Evolutionary conservation across 2,888 invertebrate genomes (phyloP).

Genomic region (Vanessa cardui): DNA sequence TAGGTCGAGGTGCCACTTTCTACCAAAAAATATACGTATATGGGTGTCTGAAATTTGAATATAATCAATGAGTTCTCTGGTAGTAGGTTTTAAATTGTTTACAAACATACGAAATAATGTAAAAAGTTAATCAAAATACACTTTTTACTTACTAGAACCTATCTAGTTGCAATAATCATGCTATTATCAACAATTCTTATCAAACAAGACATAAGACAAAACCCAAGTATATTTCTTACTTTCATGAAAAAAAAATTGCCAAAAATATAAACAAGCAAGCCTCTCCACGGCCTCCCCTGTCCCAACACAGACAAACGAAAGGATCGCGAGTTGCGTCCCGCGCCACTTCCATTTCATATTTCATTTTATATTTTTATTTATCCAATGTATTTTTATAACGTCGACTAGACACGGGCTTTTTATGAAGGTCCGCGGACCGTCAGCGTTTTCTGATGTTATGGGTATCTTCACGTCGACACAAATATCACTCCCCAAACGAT

Average conservation of each 20-base stretch:
- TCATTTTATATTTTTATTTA: constrained; percentile 81
- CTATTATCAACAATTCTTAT: neutral
- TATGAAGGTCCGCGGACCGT: constrained; percentile 56
- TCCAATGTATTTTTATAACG: constrained; percentile 75
- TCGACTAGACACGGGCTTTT: constrained; percentile 68
- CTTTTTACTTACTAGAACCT: too few species aligned
- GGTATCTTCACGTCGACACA: constrained; percentile 25
- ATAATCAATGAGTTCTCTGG: too few species aligned
- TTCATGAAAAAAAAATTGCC: neutral
- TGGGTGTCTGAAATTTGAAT: too few species aligned
- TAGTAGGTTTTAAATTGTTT: too few species aligned
- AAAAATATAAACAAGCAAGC: neutral
- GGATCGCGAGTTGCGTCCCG: constrained; percentile 77
- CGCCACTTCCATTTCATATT: constrained; percentile 80
- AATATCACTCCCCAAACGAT: constrained; percentile 11
- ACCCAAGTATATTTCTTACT: neutral
- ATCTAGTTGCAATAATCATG: too few species aligned
- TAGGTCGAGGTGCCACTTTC: too few species aligned
- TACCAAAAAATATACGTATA: too few species aligned
- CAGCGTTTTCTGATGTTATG: constrained; percentile 56
- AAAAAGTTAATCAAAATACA: too few species aligned
- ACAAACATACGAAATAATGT: too few species aligned
- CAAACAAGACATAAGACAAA: too few species aligned
- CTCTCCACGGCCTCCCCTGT: constrained; percentile 49
- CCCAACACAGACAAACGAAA: constrained; percentile 71